Evolutionary conservation across 2,797 vertebrate genomes (phyloP).

Genomic region (Clamator glandarius): DNA sequence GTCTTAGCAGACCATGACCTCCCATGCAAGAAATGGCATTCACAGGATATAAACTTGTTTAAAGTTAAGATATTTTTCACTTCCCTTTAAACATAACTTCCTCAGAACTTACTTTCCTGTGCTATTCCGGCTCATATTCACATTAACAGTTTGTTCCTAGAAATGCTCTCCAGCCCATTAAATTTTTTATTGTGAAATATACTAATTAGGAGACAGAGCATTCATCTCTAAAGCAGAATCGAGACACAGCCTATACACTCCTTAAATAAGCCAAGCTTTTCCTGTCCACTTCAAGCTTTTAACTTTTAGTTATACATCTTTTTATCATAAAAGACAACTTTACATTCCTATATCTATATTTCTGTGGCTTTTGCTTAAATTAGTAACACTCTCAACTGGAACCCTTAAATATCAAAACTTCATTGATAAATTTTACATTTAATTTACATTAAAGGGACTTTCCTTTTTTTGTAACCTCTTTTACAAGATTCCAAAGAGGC

Average conservation of each 20-base stretch:
- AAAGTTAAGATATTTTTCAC: neutral
- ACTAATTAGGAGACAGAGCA: conserved; percentile 45
- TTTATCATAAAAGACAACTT: neutral
- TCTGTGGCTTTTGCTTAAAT: neutral
- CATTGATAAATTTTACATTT: neutral
- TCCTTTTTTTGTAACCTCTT: neutral
- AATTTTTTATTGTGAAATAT: conserved; percentile 47
- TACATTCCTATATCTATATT: neutral
- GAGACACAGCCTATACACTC: neutral
- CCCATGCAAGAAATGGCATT: neutral
- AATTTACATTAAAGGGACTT: neutral
- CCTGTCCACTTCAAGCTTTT: neutral
- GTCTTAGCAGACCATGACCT: neutral
- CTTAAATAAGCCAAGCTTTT: neutral
- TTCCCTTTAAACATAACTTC: neutral
- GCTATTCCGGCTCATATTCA: neutral
- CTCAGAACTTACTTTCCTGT: neutral
- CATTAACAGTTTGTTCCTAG: conserved; percentile 26
- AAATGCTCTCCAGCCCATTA: conserved; percentile 39
- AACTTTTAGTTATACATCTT: neutral
- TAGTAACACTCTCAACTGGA: neutral
- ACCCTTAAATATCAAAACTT: neutral
- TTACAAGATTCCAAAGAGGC: neutral
- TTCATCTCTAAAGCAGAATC: neutral
- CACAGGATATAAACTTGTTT: neutral